Base-by-base conservation (phyloP, 1,140 invertebrate species). In the Heliconius himera region DNA sequence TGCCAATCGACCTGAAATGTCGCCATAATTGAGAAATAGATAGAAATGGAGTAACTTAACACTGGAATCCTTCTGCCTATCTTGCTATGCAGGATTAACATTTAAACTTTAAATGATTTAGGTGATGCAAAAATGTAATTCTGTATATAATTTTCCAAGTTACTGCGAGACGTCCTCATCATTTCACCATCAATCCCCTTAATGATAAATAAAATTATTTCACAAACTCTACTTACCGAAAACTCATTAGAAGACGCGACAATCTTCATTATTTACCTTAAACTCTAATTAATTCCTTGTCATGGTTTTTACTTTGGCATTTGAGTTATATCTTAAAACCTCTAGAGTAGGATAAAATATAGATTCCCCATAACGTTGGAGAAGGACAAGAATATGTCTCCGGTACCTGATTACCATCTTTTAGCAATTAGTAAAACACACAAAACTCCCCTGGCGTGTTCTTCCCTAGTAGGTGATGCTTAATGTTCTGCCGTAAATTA, bases 391-490 rank as follows among this genome's bases (percentile, higher is more conserved):
- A 76, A 80, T 83, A 88, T 79, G 85, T 91, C 88, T 90, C 88
- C 83, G 84, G 86, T 85, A 90, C 88, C 94, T 91, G 94, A 95
- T 95, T 95, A 95, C 89, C 94, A 95, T 95, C 94, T 95, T 95
- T 95, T 93, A 87, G 94, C 94, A 95, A 95, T 95, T 95, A 95
- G 94, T 94, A 95, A 94, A 95, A 94, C 94, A 95, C 91, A 95
- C 94, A 95, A 94, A 95, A 95, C 94, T 95, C 94, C 93, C 92
- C 87, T 88, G 85, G 88, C 91, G 78, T 95, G 93, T 93, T 93
- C 90, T 91, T 92, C 91, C 92, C 93, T 91, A 93, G 92, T 94
- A 94, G 91, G 91, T 93, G 91, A 93, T 93, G 87, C 88, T 93
- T 93, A 93, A 92, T 93, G 93, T 92, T 93, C 91, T 82, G 81